A percentile compares a stretch with the other conserved stretches of the same genome.
Conservation (phyloP, 2,888 invertebrate genomes). For the Mesorhabditis sp. region DNA sequence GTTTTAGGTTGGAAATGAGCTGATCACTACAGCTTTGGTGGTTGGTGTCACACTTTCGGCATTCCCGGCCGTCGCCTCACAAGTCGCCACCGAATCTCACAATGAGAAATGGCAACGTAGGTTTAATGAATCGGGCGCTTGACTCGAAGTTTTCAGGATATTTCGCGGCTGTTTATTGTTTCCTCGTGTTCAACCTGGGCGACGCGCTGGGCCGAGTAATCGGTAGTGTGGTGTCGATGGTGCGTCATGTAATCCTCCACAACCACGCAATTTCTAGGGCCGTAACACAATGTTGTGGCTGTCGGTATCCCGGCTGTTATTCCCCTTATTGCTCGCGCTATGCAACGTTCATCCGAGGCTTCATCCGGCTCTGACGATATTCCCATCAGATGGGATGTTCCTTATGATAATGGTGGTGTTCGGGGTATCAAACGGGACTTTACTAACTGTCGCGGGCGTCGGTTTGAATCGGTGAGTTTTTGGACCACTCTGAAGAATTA, state of each 20-base stretch:
- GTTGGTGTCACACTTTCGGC: background rate
- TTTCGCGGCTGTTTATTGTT: slow-evolving; percentile 36
- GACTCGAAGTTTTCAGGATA: slow-evolving; percentile 24
- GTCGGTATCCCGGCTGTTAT: background rate
- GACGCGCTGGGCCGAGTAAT: slow-evolving; percentile 31
- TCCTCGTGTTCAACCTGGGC: slow-evolving; percentile 35
- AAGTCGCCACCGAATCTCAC: slow-evolving; percentile 5
- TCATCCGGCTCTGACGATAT: slow-evolving; percentile 23
- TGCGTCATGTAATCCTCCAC: slow-evolving; percentile 8
- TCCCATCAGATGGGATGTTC: slow-evolving; percentile 37
- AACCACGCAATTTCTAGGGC: background rate
- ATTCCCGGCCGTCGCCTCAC: background rate
- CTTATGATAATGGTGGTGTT: slow-evolving; percentile 30
- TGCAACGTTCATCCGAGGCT: slow-evolving; percentile 35
- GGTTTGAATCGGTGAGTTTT: slow-evolving; percentile 25
- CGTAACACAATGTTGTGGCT: slow-evolving; percentile 5
- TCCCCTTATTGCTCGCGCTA: slow-evolving; percentile 21
- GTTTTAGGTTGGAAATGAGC: background rate
- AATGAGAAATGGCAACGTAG: slow-evolving; percentile 6
- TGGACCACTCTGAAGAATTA: background rate
- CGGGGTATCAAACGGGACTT: slow-evolving; percentile 33
- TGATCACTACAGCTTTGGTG: background rate
- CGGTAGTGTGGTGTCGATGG: slow-evolving; percentile 23
- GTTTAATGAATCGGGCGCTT: background rate
- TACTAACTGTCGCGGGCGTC: slow-evolving; percentile 28